Evolutionary conservation across 1,140 invertebrate genomes (phyloP), one percentile per base, ranked within the genome.

Genomic region (Formica selysi): DNA sequence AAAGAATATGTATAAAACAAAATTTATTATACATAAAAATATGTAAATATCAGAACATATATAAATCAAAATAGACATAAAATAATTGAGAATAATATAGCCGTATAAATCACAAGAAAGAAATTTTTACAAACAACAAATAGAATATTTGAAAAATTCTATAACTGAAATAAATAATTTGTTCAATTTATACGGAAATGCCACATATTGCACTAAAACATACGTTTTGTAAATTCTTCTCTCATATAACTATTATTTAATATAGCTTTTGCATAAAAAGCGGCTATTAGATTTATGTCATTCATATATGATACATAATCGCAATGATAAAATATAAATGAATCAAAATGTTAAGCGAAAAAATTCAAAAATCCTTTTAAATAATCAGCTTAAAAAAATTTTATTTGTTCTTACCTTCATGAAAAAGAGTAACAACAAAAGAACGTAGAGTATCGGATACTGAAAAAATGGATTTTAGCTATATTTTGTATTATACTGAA

Each of bases 381-480:
- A 73, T 48, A 48, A 73, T 22, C 29, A 22, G 7, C 1, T 36
- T 13, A n/a, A 44, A 71, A 73, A 10, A 71, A 16, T 71, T 5
- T 44, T 11, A 59, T 16, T 59, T 59, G 7, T 26, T 7, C 29
- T n/a, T 54, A n/a, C 7, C 16, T 44, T 32, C 4, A 11, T 22
- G 3, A 73, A 32, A 6, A 44, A 44, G 51, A 59, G 44, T 11
- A 57, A 29, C 26, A 11, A 61, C 7, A 44, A 73, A 8, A 22
- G 22, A 38, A 38, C 7, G 6, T 4, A 41, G n/a, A 71, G 44
- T 32, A 61, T 16, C 57, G 6, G 16, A 26, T n/a, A n/a, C n/a
- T 19, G 10, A 54, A 68, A 36, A 67, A 16, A 61, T 62, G 26
- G 48, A 80, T 38, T 80, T 68, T 22, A 59, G 6, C 22, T 57